Evolutionary conservation across 2,113 vertebrate species (phyloP).

Genomic region (Holacanthus passer): DNA sequence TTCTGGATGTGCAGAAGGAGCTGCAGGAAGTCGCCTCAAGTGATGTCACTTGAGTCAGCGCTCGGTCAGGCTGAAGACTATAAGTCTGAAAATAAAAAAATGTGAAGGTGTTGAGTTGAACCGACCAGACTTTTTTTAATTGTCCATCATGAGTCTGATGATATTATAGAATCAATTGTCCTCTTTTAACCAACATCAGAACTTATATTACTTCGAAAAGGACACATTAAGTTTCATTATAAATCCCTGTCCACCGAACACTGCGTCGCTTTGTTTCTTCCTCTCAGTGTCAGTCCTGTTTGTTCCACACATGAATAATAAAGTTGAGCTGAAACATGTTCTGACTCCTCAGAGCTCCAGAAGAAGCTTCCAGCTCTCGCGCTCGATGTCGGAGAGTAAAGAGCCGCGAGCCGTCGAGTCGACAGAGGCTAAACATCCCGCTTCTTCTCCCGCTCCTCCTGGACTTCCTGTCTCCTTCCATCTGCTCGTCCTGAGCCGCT

Average conservation of each 20-base stretch:
- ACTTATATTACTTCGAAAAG: no score
- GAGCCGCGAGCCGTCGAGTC: conserved; percentile 8
- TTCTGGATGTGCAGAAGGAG: no score
- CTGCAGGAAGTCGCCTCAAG: no score
- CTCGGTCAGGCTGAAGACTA: no score
- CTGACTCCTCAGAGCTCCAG: conserved; percentile 1
- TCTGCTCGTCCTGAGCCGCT: conserved; percentile 31
- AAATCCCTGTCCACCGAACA: neutral
- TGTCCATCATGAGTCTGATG: no score
- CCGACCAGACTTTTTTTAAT: no score
- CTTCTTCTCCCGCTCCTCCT: conserved; percentile 31
- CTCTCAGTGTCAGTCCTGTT: neutral
- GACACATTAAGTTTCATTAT: neutral
- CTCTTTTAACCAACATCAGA: no score
- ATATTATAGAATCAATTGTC: no score
- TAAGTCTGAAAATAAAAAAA: no score
- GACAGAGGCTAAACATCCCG: conserved; percentile 18
- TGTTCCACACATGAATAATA: conserved; percentile 27
- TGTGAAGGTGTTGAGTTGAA: no score
- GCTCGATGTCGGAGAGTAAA: conserved; percentile 14
- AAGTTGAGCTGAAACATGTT: conserved; percentile 16
- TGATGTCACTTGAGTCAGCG: no score
- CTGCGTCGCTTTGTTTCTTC: neutral
- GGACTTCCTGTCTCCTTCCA: conserved; percentile 37
- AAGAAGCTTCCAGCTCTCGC: neutral